These are phyloP conservation scores for Spialia ferax DNA, from an alignment of 2,888 invertebrate species.

Conservation along the genomic window DNA sequence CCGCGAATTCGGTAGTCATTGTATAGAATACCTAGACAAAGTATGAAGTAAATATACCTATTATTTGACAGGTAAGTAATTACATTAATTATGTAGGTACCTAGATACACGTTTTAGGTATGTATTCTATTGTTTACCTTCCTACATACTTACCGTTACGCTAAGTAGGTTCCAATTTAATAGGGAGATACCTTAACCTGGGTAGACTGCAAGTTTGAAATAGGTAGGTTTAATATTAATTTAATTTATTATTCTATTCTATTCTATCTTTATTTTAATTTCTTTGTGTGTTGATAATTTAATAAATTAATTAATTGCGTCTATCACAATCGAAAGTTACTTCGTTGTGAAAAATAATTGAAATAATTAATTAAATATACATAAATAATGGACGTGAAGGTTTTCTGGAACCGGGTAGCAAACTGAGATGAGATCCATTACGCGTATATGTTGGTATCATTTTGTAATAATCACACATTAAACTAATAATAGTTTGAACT, in stretches of 20 bases:
- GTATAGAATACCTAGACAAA: too few species aligned
- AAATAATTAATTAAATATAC: neutral
- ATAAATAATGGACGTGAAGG: conserved; percentile 40
- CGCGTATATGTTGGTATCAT: conserved; percentile 47
- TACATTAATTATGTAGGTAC: too few species aligned
- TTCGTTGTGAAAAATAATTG: neutral
- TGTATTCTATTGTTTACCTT: too few species aligned
- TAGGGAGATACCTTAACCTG: too few species aligned
- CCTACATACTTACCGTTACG: too few species aligned
- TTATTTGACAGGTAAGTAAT: too few species aligned
- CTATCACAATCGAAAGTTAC: neutral
- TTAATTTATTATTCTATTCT: conserved; percentile 79
- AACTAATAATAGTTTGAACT: conserved; percentile 51
- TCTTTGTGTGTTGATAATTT: conserved; percentile 4
- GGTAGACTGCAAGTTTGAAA: too few species aligned
- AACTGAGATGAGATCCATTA: conserved; percentile 58
- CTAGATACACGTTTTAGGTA: too few species aligned
- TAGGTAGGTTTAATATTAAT: too few species aligned
- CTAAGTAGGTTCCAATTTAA: too few species aligned
- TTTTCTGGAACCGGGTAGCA: conserved; percentile 55
- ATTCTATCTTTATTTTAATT: conserved; percentile 65
- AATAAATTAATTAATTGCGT: neutral
- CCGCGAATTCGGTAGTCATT: too few species aligned
- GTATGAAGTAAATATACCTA: too few species aligned
- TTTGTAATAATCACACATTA: conserved; percentile 50